phyloP scores from a whole-genome alignment of 2,113 vertebrate genomes.

The Hepsetus odoe region DNA sequence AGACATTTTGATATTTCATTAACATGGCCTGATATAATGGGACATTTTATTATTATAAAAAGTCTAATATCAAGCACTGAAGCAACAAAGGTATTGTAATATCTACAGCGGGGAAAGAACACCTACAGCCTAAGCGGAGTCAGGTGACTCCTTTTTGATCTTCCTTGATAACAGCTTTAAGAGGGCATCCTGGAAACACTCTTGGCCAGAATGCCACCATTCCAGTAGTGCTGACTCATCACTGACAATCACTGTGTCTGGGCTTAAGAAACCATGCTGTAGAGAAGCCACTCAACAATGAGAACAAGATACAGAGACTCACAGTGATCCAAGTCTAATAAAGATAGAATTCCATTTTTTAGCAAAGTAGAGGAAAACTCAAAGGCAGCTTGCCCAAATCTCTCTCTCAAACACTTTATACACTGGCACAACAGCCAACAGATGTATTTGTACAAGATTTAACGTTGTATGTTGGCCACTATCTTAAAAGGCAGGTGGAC shows the following conservation, averaged over 20 bases:
- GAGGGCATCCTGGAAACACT: slow-evolving; percentile 35
- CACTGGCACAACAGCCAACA: too few species aligned
- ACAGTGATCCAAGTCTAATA: neutral
- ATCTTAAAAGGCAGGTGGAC: slow-evolving; percentile 19
- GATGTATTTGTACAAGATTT: neutral
- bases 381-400: neutral
- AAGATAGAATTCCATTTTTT: neutral
- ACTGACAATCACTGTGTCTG: neutral
- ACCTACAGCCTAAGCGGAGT: slow-evolving; percentile 50
- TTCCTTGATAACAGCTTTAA: slow-evolving; percentile 28
- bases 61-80: neutral
- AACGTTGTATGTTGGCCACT: slow-evolving; percentile 17
- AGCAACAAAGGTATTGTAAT: neutral
- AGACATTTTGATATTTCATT: neutral
- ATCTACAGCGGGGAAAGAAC: slow-evolving; percentile 9
- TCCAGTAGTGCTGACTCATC: slow-evolving; percentile 53
- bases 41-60: too few species aligned
- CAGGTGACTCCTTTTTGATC: slow-evolving; percentile 34
- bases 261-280: slow-evolving; percentile 14
- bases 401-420: too few species aligned
- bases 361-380: neutral
- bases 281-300: neutral
- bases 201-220: slow-evolving; percentile 46
- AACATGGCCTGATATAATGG: neutral
- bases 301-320: neutral